Evolutionary conservation across 1,140 invertebrate genomes (phyloP), one percentile per base, ranked within the genome.

Genomic region (Prorops nasuta): DNA sequence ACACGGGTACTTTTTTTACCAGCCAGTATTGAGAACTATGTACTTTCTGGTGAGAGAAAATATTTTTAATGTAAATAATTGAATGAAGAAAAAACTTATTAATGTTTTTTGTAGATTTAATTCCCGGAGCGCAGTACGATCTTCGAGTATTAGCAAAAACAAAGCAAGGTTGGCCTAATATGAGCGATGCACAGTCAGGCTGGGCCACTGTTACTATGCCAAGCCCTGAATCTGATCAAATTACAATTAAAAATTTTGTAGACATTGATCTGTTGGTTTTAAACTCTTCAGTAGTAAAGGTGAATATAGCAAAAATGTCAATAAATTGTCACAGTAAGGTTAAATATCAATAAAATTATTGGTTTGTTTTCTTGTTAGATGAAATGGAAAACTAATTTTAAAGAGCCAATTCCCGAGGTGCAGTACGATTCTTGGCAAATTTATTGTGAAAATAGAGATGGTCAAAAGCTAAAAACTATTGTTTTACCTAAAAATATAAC

Each of bases 81-180:
- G n/a, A 10, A 15, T 16, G 10, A 0, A 18, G 32, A 16, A 19
- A n/a, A 44, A 39, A 10, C 8, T 10, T 21, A 16, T 43, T 44
- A 8, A 31, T 37, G 32, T 51, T 40, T 15, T n/a, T 50, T 39
- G 1, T 38, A 81, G 83, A 79, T 51, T 68, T 86, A 40, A 70
- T 63, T 41, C 78, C 83, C 16, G 80, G 80, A 44, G 72, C 77
- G 45, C 69, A 75, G 45, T 86, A 86, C 54, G 79, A 84, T 51
- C 66, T 86, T 28, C 70, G 83, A 32, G 79, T 86, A 22, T 55
- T 84, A 42, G 83, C 81, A 12, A 78, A 71, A 44, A 80, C 78
- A 10, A 63, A 71, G 46, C 62, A 71, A 60, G 79, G 78, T 35
- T 80, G 77, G 72, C 76, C 78, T 19, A 76, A 71, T 39, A 49